phyloP scores from a whole-genome alignment of 2,797 vertebrate genomes.

The Halcyon smyrnensis region DNA sequence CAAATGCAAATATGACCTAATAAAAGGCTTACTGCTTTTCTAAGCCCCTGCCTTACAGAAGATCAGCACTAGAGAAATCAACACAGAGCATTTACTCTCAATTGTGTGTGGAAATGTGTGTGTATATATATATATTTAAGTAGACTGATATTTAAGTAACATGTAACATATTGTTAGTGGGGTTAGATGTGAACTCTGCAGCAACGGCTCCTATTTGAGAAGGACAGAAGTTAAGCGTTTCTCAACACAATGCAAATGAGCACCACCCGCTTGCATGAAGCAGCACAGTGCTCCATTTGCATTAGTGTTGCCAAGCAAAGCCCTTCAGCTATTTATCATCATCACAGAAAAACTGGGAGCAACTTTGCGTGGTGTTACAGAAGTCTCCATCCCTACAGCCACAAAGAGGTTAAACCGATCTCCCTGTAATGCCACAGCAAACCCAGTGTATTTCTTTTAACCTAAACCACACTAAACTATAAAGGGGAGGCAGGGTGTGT shows the following conservation, averaged over 20 bases:
- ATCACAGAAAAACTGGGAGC: background rate
- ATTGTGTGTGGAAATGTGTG: background rate
- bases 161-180: background rate
- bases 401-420: background rate
- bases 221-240: background rate
- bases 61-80: background rate
- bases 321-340: background rate
- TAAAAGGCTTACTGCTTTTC: background rate
- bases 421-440: background rate
- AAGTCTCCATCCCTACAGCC: background rate
- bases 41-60: background rate
- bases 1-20: background rate
- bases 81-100: background rate
- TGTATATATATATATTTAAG: background rate
- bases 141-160: background rate
- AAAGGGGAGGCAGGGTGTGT: background rate
- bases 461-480: background rate
- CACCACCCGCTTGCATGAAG: background rate
- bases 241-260: background rate
- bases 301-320: background rate
- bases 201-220: background rate
- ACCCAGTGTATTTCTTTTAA: background rate
- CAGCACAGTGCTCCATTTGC: background rate
- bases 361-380: background rate
- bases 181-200: background rate